phyloP scores from a whole-genome alignment of 2,797 vertebrate species.

The Mormyrops attenuatus region DNA sequence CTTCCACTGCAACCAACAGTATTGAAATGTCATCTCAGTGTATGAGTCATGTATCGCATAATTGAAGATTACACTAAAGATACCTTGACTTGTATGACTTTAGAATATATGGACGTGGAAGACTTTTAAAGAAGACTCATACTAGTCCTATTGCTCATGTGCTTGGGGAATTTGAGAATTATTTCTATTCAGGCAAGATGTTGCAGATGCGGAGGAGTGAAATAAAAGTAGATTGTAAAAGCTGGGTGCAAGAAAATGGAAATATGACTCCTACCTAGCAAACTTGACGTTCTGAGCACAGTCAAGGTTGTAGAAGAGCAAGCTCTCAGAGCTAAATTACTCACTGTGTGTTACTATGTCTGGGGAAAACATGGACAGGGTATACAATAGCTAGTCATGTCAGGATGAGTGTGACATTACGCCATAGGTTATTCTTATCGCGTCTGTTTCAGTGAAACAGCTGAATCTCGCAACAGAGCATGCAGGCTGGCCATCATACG shows the following conservation, averaged over 20 bases:
- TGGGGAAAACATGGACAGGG: neutral
- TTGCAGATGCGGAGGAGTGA: neutral
- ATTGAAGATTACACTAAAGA: neutral
- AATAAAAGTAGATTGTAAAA: neutral
- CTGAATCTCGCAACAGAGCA: neutral
- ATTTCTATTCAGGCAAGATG: neutral
- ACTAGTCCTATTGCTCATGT: neutral
- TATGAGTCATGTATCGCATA: neutral
- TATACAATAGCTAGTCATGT: neutral
- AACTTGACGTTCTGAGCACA: neutral
- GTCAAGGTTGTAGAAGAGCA: neutral
- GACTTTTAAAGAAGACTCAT: neutral
- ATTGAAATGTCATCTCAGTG: neutral
- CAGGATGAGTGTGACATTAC: neutral
- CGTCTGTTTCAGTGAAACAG: neutral
- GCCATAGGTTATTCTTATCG: neutral
- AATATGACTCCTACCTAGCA: neutral
- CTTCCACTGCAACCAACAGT: neutral
- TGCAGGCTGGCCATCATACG: neutral
- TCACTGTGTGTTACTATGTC: neutral
- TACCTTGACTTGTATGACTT: neutral
- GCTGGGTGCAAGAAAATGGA: neutral
- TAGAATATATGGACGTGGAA: neutral
- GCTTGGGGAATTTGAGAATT: neutral
- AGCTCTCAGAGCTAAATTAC: neutral